Conservation (phyloP, 2,888 invertebrate species). For the Scaptomyza parva region DNA sequence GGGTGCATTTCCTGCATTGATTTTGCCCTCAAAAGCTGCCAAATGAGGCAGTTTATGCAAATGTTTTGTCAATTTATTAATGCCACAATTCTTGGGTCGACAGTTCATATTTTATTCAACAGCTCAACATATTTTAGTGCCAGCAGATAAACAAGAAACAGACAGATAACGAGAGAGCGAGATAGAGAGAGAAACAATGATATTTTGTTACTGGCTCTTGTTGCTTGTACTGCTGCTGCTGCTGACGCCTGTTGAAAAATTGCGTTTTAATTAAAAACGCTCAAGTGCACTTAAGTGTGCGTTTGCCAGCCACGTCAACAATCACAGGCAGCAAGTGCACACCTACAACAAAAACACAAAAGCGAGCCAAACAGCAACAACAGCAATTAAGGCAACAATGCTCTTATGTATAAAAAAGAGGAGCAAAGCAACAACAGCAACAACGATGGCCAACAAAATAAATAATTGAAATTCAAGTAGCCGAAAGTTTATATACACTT, state of each 20-base stretch:
- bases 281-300: slow-evolving; percentile 79
- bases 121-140: slow-evolving; percentile 51
- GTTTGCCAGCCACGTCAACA: slow-evolving; percentile 74
- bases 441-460: slow-evolving; percentile 28
- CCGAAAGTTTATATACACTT: slow-evolving; percentile 32
- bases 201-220: slow-evolving; percentile 11
- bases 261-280: slow-evolving; percentile 78
- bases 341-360: slow-evolving; percentile 42
- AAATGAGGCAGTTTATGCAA: slow-evolving; percentile 42
- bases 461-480: slow-evolving; percentile 8
- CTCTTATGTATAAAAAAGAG: slow-evolving; percentile 27
- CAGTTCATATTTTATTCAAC: slow-evolving; percentile 60
- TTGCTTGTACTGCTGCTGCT: slow-evolving; percentile 17
- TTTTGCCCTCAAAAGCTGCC: slow-evolving; percentile 23
- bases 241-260: slow-evolving; percentile 67
- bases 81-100: slow-evolving; percentile 11
- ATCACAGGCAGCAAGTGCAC: slow-evolving; percentile 51
- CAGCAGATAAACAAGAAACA: background rate
- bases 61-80: slow-evolving; percentile 34
- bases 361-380: slow-evolving; percentile 32
- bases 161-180: no score
- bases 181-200: no score
- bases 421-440: slow-evolving; percentile 7
- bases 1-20: slow-evolving; percentile 52
- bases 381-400: slow-evolving; percentile 55